Base-by-base conservation (phyloP, 2,113 vertebrate genomes). In the Oostethus manadensis region DNA sequence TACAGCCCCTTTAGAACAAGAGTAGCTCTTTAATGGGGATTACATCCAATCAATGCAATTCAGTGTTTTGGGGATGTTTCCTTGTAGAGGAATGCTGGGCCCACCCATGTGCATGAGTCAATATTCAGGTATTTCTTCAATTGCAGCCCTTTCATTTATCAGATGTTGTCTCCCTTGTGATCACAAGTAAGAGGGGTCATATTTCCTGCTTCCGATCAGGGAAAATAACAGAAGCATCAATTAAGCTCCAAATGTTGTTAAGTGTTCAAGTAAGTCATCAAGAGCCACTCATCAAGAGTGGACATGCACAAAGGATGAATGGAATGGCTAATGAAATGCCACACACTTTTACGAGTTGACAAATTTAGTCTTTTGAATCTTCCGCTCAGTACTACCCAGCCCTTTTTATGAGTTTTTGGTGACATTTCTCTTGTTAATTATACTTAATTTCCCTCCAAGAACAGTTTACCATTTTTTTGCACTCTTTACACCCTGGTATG, bases 301-400 rank as follows among this genome's bases (percentile, higher is more conserved):
- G 74, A 59, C 53, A 60, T 46, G 63, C 60, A 76, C 73, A 79
- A 66, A 73, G 68, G 42, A 43, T 71, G 61, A 80, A 71, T 75
- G 15, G 65, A 59, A 49, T 46, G 47, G 35, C 53, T 62, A 10
- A 23, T 10, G 18, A 18, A 69, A 68, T 77, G 58, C 67, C 68
- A 48, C 64, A 29, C 15, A 11, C 13, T 54, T 80, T 72, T 71
- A 74, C 58, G 51, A 60, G 64, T 67, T 71, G 62, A 72, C 64
- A 68, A 63, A 71, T 55, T n/a, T 22, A 51, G 18, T 26, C 53
- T 46, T 51, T 66, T 45, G 6, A 62, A 67, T 55, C 26, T 22
- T 33, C 54, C 29, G 18, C 51, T 63, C 51, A 54, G 7, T 14
- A 48, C 23, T 56, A 22, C 20, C 54, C 54, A 43, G 38, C 13